Percentiles rank a stretch among this genome's conserved stretches.
Conservation (phyloP, 1,140 invertebrate genomes). For the Diachasma alloeum region DNA sequence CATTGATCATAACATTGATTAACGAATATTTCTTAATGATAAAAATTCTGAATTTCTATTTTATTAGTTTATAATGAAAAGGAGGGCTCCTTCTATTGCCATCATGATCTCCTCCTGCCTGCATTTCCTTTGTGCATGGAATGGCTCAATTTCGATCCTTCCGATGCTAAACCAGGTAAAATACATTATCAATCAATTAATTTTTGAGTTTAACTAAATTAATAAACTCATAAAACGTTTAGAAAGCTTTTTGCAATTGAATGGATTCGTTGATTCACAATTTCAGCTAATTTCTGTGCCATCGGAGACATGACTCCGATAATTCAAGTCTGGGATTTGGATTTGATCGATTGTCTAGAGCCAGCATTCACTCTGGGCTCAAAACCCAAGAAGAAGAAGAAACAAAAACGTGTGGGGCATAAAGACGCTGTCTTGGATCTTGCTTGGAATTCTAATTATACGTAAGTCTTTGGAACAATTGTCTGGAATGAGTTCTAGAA, state of each 20-base stretch:
- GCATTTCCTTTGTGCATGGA: slow-evolving; percentile 91
- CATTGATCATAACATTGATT: background rate
- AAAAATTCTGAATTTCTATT: no score
- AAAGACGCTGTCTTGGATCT: slow-evolving; percentile 90
- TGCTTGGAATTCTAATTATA: slow-evolving; percentile 85
- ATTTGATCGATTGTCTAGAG: slow-evolving; percentile 89
- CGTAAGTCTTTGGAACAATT: no score
- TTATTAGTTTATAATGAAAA: slow-evolving; percentile 88
- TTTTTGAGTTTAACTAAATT: no score
- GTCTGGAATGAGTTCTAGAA: no score
- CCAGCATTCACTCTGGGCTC: slow-evolving; percentile 83
- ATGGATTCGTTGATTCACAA: no score
- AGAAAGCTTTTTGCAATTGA: no score
- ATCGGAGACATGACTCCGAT: slow-evolving; percentile 90
- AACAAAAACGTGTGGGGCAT: slow-evolving; percentile 77
- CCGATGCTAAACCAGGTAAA: slow-evolving; percentile 69
- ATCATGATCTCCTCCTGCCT: slow-evolving; percentile 90
- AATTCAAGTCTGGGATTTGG: slow-evolving; percentile 95
- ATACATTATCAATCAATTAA: no score
- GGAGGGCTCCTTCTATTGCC: slow-evolving; percentile 88
- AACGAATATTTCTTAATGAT: background rate
- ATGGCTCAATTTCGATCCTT: slow-evolving; percentile 87
- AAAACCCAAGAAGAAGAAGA: slow-evolving; percentile 81
- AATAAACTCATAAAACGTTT: no score
- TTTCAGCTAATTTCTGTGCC: slow-evolving; percentile 90